Conservation (phyloP, 2,888 invertebrate species). For the Isoperla grammatica region DNA sequence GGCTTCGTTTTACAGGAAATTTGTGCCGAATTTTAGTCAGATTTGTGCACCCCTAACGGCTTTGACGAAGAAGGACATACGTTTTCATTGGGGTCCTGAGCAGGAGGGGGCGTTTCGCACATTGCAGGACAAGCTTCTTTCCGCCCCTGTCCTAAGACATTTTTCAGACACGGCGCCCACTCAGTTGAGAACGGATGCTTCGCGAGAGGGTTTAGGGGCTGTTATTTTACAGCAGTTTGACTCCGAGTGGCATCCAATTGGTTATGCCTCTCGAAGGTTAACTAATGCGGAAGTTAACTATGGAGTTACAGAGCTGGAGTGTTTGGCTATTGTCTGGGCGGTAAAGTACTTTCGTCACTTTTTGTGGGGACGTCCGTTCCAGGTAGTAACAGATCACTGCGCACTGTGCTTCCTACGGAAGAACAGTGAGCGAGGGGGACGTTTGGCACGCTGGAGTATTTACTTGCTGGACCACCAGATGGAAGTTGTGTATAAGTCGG, state of each 20-base stretch:
- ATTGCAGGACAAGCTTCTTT: constrained; percentile 30
- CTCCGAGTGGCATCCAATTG: background rate
- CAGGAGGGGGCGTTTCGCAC: constrained; percentile 7
- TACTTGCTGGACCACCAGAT: constrained; percentile 4
- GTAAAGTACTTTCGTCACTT: background rate
- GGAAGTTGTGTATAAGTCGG: background rate
- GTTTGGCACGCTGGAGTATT: constrained; percentile 21
- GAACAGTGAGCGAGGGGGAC: background rate
- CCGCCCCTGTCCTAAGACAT: constrained; percentile 31
- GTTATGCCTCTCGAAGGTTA: background rate
- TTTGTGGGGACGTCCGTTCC: background rate
- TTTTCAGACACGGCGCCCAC: constrained; percentile 26
- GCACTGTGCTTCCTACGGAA: constrained; percentile 15
- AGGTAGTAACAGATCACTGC: constrained; percentile 19
- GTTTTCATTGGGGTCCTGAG: constrained; percentile 11
- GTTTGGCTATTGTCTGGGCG: background rate
- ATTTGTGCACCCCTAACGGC: background rate
- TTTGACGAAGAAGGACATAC: constrained; percentile 1
- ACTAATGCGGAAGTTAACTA: background rate
- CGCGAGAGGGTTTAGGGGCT: constrained; percentile 9
- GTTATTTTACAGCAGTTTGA: background rate
- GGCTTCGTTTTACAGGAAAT: constrained; percentile 5
- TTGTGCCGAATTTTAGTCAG: background rate
- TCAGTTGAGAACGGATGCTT: constrained; percentile 2
- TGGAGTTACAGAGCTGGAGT: background rate